Evolutionary conservation across 2,113 vertebrate genomes (phyloP), one percentile per base, ranked within the genome.

Genomic region (Sebastes fasciatus): DNA sequence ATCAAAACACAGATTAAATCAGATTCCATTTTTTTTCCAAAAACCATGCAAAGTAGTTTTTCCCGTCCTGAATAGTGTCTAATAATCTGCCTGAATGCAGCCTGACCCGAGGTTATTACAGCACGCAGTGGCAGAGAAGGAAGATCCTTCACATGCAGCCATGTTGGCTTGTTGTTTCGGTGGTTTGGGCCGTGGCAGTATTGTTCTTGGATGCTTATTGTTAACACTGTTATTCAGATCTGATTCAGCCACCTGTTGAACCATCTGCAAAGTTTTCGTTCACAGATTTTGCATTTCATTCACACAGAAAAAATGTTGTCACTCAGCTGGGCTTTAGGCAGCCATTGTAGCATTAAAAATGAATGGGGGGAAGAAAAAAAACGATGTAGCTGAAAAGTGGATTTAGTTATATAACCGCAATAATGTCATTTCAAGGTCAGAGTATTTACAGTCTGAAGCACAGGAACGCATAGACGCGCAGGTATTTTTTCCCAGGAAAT

Each of bases 191-290:
- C 14, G 7, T 21, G 21, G 16, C 16, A 21, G 12, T 40, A n/a
- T 78, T 51, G 40, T 49, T 21, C 64, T 48, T 1, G 6, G 8
- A 48, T 40, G 17, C 58, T 58, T n/a, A 60, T 12, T 16, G 4
- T 34, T 14, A 67, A 40, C 23, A 49, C 55, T 40, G 6, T 45
- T 14, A 9, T 46, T 23, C 49, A 34, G 43, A 46, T 71, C 43
- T 21, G 11, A 9, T n/a, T 42, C 26, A 58, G 43, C 40, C 55
- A 74, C 82, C 63, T 76, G 80, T 82, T 76, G 65, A 76, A 55
- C 23, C 42, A 42, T 46, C 43, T 17, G 57, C 46, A 17, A 63
- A 58, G 21, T 64, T 54, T 74, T 42, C 6, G 0, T n/a, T 65
- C 17, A 12, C 10, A 45, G 42, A 72, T 58, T 72, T 49, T 45